Conservation (phyloP, 2,888 invertebrate species). For the Resseliella maxima region DNA sequence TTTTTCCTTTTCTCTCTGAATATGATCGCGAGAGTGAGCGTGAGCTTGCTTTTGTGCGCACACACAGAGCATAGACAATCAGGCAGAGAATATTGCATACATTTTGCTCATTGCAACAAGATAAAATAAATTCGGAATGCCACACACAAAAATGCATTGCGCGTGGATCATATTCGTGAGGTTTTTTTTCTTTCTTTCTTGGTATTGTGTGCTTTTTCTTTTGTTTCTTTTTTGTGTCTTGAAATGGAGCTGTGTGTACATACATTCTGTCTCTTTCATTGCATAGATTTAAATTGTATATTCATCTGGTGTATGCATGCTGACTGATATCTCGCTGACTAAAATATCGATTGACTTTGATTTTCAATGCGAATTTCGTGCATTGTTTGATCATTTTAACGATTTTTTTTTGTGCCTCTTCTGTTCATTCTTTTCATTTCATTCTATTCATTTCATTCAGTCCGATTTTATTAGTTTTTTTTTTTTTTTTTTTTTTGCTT, state of each 20-base stretch:
- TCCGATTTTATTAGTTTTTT: not conserved
- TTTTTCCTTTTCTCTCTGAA: too few relatives aligned
- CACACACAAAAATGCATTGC: constrained; percentile 43
- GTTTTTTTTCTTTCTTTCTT: not conserved
- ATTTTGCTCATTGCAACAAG: not conserved
- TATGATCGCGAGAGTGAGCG: too few relatives aligned
- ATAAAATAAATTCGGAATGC: constrained; percentile 44
- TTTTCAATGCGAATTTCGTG: not conserved
- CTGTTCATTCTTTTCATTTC: not conserved
- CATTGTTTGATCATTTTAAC: not conserved
- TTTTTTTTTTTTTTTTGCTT: not conserved
- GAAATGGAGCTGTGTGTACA: not conserved
- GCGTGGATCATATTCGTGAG: constrained; percentile 8
- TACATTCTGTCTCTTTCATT: not conserved
- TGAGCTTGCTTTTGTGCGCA: too few relatives aligned
- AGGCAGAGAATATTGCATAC: not conserved
- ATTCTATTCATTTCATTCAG: too few relatives aligned
- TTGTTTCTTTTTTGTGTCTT: not conserved
- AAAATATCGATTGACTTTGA: constrained; percentile 7
- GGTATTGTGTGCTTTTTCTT: not conserved
- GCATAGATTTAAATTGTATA: not conserved
- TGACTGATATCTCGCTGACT: constrained; percentile 13
- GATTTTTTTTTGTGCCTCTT: not conserved
- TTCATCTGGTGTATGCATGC: not conserved
- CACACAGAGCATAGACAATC: not conserved